Evolutionary conservation across 2,113 vertebrate genomes (phyloP), one percentile per base, ranked within the genome.

Genomic region (Cygnus buccinator): DNA sequence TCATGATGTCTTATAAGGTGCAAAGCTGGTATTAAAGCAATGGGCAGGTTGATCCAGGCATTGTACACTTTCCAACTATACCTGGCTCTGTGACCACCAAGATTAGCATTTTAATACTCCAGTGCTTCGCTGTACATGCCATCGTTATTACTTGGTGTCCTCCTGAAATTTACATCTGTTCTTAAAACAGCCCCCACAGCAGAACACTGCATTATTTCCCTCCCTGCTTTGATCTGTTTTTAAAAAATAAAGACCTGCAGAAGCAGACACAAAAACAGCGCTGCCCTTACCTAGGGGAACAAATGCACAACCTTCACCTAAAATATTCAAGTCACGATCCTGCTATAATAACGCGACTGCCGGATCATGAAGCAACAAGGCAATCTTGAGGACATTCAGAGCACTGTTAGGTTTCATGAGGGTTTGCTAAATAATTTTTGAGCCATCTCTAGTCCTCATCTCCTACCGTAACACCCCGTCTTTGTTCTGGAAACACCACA

Each of bases 381-480:
- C 44, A 9, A 63, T 77, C 41, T 89, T 3, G 68, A 23, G 76
- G 72, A 73, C 35, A 46, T 1, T 11, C 0, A 8, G 4, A 3
- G 57, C 1, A 13, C 68, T n/a, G 84, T 52, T 66, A 37, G 59
- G 21, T 72, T 35, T 58, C 57, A 23, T 0, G 43, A 48, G 9
- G 39, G 62, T 5, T 39, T 63, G 61, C 35, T 39, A 67, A 3
- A 48, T 2, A 10, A 29, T 13, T 80, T 14, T 79, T 57, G 89
- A 81, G 41, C 88, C 11, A 6, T 33, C 50, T 16, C 44, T 0
- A 37, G 37, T 21, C 44, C n/a, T 58, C 68, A 15, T 13, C 55
- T 54, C 63, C 55, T 21, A 7, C 50, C 41, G 3, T 31, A 6
- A 21, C 0, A 13, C 71, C 39, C 6, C 3, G 50, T 7, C 2